Evolutionary conservation across 2,797 vertebrate genomes (phyloP), one percentile per base, ranked within the genome.

Genomic region (Crocidura indochinensis): DNA sequence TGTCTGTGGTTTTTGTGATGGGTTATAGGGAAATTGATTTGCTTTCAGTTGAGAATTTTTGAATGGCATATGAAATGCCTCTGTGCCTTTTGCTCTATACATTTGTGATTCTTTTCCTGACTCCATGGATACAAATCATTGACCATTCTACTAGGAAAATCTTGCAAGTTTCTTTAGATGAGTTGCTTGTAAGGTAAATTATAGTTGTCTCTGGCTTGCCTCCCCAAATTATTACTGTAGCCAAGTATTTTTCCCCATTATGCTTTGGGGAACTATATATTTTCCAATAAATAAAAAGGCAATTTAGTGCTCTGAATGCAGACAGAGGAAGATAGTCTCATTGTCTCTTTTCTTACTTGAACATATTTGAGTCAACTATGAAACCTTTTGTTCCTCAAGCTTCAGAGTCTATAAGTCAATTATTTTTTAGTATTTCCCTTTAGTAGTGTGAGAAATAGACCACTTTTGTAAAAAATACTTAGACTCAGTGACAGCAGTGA

Each of bases 311-410:
- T 62, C 22, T 29, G 14, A 20, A 6, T 71, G 4, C 1, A 31
- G 20, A 2, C 24, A 53, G 12, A 94, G 19, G 11, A 20, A 49
- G 6, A n/a, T 60, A 4, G 11, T 17, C 31, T 49, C 2, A 87
- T 24, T 5, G 74, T 71, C 72, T 82, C 60, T 10, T 20, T 20
- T 12, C 71, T 67, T 53, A 81, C 44, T 1, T 8, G 11, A 53
- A 73, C 1, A 47, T 15, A 84, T 38, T 84, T 90, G 38, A 89
- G 4, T 68, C 65, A 87, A 84, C 75, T 47, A 31, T n/a, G 11
- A 88, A 77, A 46, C 0, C 0, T 4, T 65, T 47, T 78, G 27
- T 10, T 82, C 2, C 8, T 79, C 19, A 85, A 73, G 67, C 46
- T 47, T 29, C 24, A 78, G 31, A 15, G 8, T 22, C 56, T 2